A percentile compares a stretch with the other conserved stretches of the same genome.
Conservation (phyloP, 1,140 invertebrate genomes). For the Hycleus phaleratus region DNA sequence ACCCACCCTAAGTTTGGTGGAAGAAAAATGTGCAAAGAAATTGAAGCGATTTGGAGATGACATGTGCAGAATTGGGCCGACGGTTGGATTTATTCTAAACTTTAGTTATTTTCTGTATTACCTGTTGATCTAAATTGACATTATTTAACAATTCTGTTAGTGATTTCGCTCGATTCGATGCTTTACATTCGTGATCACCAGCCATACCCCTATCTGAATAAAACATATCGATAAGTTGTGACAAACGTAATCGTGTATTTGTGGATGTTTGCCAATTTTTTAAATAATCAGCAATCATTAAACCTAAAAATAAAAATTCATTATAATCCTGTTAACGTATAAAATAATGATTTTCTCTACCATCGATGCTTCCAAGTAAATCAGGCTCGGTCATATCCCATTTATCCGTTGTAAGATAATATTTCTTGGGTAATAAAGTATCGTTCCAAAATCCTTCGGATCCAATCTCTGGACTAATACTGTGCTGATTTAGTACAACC, state of each 20-base stretch:
- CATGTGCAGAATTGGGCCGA: no score
- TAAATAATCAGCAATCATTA: constrained; percentile 51
- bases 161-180: constrained; percentile 48
- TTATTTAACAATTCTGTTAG: constrained; percentile 42
- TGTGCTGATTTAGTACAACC: constrained; percentile 52
- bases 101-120: constrained; percentile 6
- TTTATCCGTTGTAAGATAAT: constrained; percentile 45
- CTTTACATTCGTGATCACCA: constrained; percentile 46
- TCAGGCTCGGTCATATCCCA: constrained; percentile 59
- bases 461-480: constrained; percentile 45
- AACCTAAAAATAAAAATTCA: constrained; percentile 41
- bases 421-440: constrained; percentile 48
- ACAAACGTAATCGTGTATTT: constrained; percentile 46
- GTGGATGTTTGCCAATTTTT: constrained; percentile 45
- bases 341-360: constrained; percentile 33
- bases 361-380: constrained; percentile 58
- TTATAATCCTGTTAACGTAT: background rate
- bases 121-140: constrained; percentile 38
- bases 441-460: constrained; percentile 57
- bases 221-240: constrained; percentile 62
- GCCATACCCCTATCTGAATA: constrained; percentile 55
- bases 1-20: no score
- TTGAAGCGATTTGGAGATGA: no score
- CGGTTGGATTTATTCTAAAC: no score
- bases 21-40: no score